Evolutionary conservation across 1,140 invertebrate species (phyloP).

Genomic region (Heliconius hermathena): DNA sequence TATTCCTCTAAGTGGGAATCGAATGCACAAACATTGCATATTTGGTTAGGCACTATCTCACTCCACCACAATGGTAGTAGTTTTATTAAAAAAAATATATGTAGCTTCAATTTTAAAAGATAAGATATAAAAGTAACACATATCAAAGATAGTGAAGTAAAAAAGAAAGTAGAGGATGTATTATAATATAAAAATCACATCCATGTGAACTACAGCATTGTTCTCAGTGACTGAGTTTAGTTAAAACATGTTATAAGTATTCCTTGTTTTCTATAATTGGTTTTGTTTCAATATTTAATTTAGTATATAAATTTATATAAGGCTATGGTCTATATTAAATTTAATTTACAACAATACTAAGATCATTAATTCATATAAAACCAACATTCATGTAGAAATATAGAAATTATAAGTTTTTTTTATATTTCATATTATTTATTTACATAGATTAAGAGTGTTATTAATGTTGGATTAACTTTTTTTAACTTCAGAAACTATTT

Average conservation of each 20-base stretch:
- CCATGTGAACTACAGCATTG: neutral
- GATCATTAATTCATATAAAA: too few species aligned
- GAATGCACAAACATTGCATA: too few species aligned
- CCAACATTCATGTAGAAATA: too few species aligned
- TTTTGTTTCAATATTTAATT: neutral
- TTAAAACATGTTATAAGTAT: neutral
- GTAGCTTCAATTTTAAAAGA: neutral
- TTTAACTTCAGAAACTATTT: too few species aligned
- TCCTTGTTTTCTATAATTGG: neutral
- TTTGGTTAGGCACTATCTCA: neutral
- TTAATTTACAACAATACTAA: too few species aligned
- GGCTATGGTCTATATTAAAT: too few species aligned
- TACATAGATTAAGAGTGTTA: too few species aligned
- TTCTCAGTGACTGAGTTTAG: neutral
- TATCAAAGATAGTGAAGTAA: neutral
- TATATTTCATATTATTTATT: too few species aligned
- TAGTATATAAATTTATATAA: neutral
- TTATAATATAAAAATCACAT: neutral
- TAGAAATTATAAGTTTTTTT: too few species aligned
- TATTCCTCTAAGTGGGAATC: too few species aligned
- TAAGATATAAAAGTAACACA: neutral
- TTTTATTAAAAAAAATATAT: neutral
- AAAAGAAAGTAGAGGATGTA: neutral
- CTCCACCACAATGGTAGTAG: neutral
- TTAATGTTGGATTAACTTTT: too few species aligned